Base-by-base conservation (phyloP, 2,113 vertebrate species). In the Carlito syrichta region DNA sequence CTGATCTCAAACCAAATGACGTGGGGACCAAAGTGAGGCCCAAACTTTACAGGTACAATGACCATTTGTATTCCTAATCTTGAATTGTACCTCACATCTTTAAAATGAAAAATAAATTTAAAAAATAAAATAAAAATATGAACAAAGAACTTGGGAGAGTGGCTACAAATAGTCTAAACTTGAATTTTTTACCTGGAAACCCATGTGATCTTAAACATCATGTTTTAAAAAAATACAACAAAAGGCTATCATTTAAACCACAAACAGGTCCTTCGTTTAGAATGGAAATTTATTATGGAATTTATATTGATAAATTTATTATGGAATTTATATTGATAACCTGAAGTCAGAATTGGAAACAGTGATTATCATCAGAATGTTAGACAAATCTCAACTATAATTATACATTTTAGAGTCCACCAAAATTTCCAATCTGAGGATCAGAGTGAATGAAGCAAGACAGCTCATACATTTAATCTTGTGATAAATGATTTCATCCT, bases 401-500 rank as follows among this genome's bases (percentile, higher is more conserved):
- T 78, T 92, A 88, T 56, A 77, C 60, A 66, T 96, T 95, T 97
- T 68, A 83, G 54, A 81, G n/a, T 89, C 52, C 56, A 96, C 56
- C 43, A 32, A 27, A 94, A 89, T 17, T 81, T 91, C 43, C 58
- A 76, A 45, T 48, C 68, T 79, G 52, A 76, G 45, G 43, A 73
- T 77, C 23, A 84, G 32, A 96, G 54, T 35, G 66, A 96, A 97
- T 25, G 73, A 97, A 97, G 77, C 50, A 93, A 95, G 91, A 62
- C 86, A 94, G 82, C 27, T 56, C 91, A 79, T 40, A 89, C 14
- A 86, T 63, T 96, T 83, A 89, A 38, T 60, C 88, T 88, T 81
- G 52, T 94, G 95, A 97, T 93, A 97, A 97, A 94, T 52, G 86
- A 86, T 78, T 89, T 95, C n/a, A 83, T 86, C 27, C 82, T 91